Percentiles rank a stretch among this genome's conserved stretches.
phyloP scores from a whole-genome alignment of 2,888 invertebrate genomes.

The Pheosia tremula region DNA sequence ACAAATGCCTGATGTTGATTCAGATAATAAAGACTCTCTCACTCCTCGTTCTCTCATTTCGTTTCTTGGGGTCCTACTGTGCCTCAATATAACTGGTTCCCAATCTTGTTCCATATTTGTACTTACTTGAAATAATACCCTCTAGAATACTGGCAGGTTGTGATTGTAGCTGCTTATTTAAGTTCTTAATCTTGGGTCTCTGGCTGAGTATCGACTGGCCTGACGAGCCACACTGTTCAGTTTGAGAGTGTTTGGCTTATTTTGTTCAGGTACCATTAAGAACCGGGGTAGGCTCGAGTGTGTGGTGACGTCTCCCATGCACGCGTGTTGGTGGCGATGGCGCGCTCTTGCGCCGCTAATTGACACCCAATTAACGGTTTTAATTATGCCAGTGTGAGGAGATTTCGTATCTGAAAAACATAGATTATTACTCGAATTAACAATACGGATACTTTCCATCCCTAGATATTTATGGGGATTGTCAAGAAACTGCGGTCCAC shows the following conservation, averaged over 20 bases:
- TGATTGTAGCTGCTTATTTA: conserved; percentile 54
- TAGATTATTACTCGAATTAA: background rate
- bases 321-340: conserved; percentile 56
- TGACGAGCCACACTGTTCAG: conserved; percentile 79
- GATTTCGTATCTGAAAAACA: conserved; percentile 37
- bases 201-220: conserved; percentile 78
- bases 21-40: conserved; percentile 71
- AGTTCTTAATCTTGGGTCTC: conserved; percentile 85
- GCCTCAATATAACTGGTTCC: conserved; percentile 59
- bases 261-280: conserved; percentile 85
- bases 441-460: too few species aligned
- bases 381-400: background rate
- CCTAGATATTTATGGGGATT: too few species aligned
- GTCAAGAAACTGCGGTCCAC: too few species aligned
- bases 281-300: conserved; percentile 58
- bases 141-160: conserved; percentile 68
- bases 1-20: conserved; percentile 80
- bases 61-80: conserved; percentile 62
- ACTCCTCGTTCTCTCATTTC: conserved; percentile 54
- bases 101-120: conserved; percentile 65
- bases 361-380: conserved; percentile 22
- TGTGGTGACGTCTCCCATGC: conserved; percentile 67
- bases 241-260: conserved; percentile 78
- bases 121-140: conserved; percentile 33
- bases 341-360: conserved; percentile 62